Conservation (phyloP, 1,140 invertebrate species). For the Branchinecta lynchi region DNA sequence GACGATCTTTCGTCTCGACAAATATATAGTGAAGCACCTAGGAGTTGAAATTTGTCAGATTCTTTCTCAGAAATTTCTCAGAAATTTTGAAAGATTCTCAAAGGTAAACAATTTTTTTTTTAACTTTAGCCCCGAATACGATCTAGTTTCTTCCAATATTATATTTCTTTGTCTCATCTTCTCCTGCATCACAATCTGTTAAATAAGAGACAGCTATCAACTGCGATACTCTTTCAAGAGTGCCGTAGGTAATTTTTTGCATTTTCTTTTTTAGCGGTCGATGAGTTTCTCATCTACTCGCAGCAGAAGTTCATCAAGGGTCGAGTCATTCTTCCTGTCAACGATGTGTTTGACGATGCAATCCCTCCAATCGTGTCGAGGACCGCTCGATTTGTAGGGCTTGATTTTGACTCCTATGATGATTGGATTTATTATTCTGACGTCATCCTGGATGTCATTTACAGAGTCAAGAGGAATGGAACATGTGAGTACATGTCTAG, state of each 20-base stretch:
- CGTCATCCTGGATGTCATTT: slow-evolving; percentile 91
- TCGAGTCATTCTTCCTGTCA: slow-evolving; percentile 71
- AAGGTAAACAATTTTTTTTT: no score
- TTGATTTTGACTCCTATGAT: slow-evolving; percentile 85
- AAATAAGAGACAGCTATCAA: no score
- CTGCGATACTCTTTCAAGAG: no score
- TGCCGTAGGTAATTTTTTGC: slow-evolving; percentile 9
- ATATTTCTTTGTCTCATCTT: no score
- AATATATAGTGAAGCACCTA: no score
- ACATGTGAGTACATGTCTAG: slow-evolving; percentile 37
- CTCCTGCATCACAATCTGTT: no score
- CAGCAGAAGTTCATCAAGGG: slow-evolving; percentile 94
- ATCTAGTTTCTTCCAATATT: no score
- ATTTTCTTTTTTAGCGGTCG: slow-evolving; percentile 41
- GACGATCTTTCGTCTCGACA: no score
- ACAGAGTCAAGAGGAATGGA: slow-evolving; percentile 72
- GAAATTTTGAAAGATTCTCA: no score
- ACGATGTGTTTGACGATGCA: slow-evolving; percentile 81
- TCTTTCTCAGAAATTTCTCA: no score
- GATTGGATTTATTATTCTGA: slow-evolving; percentile 93
- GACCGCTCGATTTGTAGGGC: slow-evolving; percentile 83
- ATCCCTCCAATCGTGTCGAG: slow-evolving; percentile 77
- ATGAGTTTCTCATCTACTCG: slow-evolving; percentile 90
- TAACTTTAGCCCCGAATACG: no score
- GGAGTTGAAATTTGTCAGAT: no score